These are phyloP conservation scores for Coryphaenoides rupestris DNA, from an alignment of 2,113 vertebrate species.

Conservation along the genomic window DNA sequence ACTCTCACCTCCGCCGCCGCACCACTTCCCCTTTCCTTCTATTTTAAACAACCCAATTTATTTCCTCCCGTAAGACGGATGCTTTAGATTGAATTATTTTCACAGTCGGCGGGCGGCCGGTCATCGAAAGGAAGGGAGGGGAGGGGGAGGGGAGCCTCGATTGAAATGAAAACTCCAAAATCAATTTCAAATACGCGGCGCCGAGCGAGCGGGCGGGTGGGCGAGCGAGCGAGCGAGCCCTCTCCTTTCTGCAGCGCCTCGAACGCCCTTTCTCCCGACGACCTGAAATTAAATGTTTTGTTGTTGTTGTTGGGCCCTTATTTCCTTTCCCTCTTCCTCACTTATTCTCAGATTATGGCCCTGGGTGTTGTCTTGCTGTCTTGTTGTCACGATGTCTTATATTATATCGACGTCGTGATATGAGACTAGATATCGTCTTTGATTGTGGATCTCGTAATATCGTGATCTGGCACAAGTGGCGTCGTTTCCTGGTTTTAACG, in stretches of 20 bases:
- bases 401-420: too few species aligned
- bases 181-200: conserved; percentile 85
- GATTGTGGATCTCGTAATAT: too few species aligned
- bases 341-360: conserved; percentile 52
- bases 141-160: conserved; percentile 60
- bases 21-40: too few species aligned
- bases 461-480: too few species aligned
- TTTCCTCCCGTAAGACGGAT: conserved; percentile 93
- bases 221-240: conserved; percentile 87
- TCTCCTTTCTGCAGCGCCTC: conserved; percentile 62
- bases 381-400: too few species aligned
- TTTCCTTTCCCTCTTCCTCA: conserved; percentile 22
- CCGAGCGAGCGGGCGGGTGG: conserved; percentile 88
- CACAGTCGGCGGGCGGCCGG: conserved; percentile 87
- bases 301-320: conserved; percentile 20
- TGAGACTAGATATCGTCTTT: too few species aligned
- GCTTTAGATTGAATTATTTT: conserved; percentile 98
- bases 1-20: conserved; percentile 30
- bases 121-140: too few species aligned
- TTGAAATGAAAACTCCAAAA: conserved; percentile 93
- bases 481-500: conserved; percentile 45
- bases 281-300: conserved; percentile 74
- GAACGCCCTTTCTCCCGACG: conserved; percentile 73
- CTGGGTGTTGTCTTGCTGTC: too few species aligned
- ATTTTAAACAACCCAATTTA: conserved; percentile 90